These are phyloP conservation scores for Cryptocephalus primarius DNA, from an alignment of 2,888 invertebrate species.

Conservation along the genomic window DNA sequence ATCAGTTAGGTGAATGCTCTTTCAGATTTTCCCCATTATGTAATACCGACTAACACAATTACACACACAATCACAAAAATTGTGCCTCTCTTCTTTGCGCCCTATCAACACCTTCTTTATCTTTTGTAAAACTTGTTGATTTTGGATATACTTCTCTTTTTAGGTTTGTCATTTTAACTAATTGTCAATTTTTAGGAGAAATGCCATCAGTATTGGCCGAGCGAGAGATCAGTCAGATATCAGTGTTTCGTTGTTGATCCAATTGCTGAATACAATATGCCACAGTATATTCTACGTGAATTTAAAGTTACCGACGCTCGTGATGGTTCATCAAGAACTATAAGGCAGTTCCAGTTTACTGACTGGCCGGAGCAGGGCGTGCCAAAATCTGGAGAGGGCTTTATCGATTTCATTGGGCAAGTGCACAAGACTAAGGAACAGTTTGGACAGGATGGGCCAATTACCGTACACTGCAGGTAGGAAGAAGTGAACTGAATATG, in stretches of 20 bases:
- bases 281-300: slow-evolving; percentile 95
- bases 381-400: slow-evolving; percentile 95
- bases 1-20: too few relatives aligned
- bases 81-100: too few relatives aligned
- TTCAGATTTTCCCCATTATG: too few relatives aligned
- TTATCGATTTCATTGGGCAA: slow-evolving; percentile 98
- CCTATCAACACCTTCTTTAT: too few relatives aligned
- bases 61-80: too few relatives aligned
- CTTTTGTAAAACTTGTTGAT: too few relatives aligned
- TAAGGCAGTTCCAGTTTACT: slow-evolving; percentile 92
- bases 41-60: too few relatives aligned
- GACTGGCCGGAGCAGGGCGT: slow-evolving; percentile 97
- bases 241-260: slow-evolving; percentile 98
- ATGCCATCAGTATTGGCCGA: slow-evolving; percentile 99
- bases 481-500: not conserved
- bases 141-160: too few relatives aligned
- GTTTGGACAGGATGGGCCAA: slow-evolving; percentile 98
- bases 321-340: slow-evolving; percentile 90
- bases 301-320: slow-evolving; percentile 98
- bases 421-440: slow-evolving; percentile 99
- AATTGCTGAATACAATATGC: slow-evolving; percentile 99
- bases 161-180: too few relatives aligned
- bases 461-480: slow-evolving; percentile 93
- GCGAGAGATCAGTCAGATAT: slow-evolving; percentile 92
- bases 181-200: slow-evolving; percentile 62